Percentiles rank a stretch among this genome's conserved stretches.
phyloP scores from a whole-genome alignment of 2,888 invertebrate species.

The Heliconius charithonia region DNA sequence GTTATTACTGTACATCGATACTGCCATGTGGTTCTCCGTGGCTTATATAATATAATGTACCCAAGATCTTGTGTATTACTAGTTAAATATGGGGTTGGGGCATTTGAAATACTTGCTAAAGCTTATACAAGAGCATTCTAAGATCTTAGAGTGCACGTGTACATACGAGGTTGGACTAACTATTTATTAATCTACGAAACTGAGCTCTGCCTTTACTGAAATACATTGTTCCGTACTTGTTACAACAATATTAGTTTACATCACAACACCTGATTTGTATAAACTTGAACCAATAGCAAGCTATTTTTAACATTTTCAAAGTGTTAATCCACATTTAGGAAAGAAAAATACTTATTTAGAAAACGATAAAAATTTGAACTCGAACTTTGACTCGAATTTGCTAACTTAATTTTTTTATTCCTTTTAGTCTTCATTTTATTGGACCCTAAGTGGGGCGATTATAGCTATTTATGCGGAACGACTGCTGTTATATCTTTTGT shows the following conservation, averaged over 20 bases:
- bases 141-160: slow-evolving; percentile 21
- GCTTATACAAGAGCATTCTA: slow-evolving; percentile 22
- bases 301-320: too few relatives aligned
- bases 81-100: slow-evolving; percentile 23
- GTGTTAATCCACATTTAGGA: too few relatives aligned
- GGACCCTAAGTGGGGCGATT: neutral
- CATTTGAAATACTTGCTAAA: slow-evolving; percentile 25
- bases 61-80: slow-evolving; percentile 5
- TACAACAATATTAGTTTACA: slow-evolving; percentile 7
- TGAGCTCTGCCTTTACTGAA: slow-evolving; percentile 7
- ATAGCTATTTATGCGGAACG: neutral
- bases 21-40: neutral
- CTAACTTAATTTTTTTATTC: neutral
- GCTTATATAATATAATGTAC: neutral
- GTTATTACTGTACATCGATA: neutral
- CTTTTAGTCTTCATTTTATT: neutral
- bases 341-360: too few relatives aligned
- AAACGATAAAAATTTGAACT: too few relatives aligned
- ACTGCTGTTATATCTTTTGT: neutral
- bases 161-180: slow-evolving; percentile 20
- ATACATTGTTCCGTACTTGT: neutral
- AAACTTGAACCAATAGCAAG: too few relatives aligned
- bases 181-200: slow-evolving; percentile 28
- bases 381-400: too few relatives aligned
- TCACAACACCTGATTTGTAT: too few relatives aligned